Conservation (phyloP, 92 coral and sea anemone genomes). For the Epizoanthus scotinus region DNA sequence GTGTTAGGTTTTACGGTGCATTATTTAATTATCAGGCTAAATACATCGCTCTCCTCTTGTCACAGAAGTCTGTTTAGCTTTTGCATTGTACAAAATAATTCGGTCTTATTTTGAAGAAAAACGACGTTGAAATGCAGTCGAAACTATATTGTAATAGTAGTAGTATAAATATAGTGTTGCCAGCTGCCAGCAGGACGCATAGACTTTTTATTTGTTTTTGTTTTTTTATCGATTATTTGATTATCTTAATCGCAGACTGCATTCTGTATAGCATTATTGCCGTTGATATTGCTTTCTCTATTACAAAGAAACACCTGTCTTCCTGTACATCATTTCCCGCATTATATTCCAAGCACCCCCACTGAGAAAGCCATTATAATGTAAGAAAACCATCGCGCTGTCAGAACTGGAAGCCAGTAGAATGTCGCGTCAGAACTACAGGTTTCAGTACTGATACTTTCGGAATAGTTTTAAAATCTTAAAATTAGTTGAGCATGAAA, state of each 20-base stretch:
- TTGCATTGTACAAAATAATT: not conserved
- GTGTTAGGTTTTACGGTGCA: not conserved
- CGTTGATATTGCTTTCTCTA: not conserved
- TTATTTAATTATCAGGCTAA: constrained; percentile 8
- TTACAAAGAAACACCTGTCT: constrained; percentile 11
- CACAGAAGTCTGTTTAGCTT: not conserved
- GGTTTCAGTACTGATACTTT: not conserved
- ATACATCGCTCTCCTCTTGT: not conserved
- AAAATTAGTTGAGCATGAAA: not conserved
- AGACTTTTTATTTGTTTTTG: not conserved
- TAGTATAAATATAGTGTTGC: no score
- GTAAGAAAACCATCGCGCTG: not conserved
- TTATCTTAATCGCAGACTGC: not conserved
- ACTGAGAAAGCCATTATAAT: constrained; percentile 37
- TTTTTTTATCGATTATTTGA: not conserved
- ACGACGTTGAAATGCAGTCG: not conserved
- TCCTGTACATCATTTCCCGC: not conserved
- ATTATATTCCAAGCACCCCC: not conserved
- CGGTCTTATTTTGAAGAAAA: no score
- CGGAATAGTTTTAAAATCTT: not conserved
- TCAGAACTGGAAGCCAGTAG: constrained; percentile 12
- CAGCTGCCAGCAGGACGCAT: no score
- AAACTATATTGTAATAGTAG: not conserved
- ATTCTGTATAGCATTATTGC: no score
- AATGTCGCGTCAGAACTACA: not conserved